Conservation (phyloP, 2,113 vertebrate species). For the Trinectes maculatus region DNA sequence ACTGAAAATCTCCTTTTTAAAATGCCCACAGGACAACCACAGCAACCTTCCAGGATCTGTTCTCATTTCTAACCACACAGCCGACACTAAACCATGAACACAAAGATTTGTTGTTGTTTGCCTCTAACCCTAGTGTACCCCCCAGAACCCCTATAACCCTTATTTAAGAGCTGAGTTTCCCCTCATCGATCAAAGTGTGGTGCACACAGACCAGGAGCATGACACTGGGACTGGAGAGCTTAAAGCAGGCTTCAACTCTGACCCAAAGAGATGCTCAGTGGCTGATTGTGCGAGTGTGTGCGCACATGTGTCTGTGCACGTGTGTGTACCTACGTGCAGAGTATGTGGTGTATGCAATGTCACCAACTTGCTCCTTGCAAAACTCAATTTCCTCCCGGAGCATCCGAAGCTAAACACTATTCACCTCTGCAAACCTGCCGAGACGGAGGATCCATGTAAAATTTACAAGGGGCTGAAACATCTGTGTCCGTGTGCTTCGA, state of each 20-base stretch:
- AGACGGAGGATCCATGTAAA: constrained; percentile 51
- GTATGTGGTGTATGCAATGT: constrained; percentile 25
- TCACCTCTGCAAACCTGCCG: constrained; percentile 64
- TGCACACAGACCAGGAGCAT: constrained; percentile 43
- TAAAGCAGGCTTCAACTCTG: constrained; percentile 65
- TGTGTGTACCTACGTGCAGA: constrained; percentile 18
- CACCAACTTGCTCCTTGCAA: constrained; percentile 51
- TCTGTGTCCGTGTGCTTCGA: constrained; percentile 2
- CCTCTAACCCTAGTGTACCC: constrained; percentile 49
- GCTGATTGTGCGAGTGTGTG: constrained; percentile 44
- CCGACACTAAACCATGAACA: constrained; percentile 57
- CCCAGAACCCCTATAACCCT: constrained; percentile 72
- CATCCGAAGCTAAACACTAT: constrained; percentile 55
- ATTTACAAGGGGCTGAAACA: constrained; percentile 44
- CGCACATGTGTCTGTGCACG: constrained; percentile 13
- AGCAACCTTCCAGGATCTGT: constrained; percentile 38
- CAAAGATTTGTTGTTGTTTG: constrained; percentile 67
- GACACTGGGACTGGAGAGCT: constrained; percentile 53
- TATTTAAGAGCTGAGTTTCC: constrained; percentile 70
- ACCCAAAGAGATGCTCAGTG: constrained; percentile 57
- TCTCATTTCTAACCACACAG: constrained; percentile 58
- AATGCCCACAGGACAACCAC: constrained; percentile 36
- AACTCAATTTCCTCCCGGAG: constrained; percentile 63
- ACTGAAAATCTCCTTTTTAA: neutral
- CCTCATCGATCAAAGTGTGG: constrained; percentile 75